Evolutionary conservation across 2,797 vertebrate species (phyloP).

Genomic region (Amazonetta brasiliensis): DNA sequence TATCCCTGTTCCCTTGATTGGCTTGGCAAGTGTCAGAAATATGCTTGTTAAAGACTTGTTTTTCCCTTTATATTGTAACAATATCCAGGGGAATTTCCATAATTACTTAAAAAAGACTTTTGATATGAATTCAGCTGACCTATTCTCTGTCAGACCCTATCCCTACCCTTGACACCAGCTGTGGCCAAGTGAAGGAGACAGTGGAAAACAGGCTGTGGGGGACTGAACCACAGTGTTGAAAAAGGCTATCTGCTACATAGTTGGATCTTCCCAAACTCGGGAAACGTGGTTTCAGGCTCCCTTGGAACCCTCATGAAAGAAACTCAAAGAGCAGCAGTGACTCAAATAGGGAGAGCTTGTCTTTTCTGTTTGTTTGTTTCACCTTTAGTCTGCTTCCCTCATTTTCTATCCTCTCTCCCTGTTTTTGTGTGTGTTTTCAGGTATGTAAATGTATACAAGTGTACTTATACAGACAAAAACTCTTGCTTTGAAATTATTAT

Average conservation of each 20-base stretch:
- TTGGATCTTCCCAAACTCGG: not conserved
- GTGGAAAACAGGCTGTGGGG: not conserved
- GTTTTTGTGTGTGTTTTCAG: not conserved
- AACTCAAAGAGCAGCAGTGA: not conserved
- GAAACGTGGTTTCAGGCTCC: not conserved
- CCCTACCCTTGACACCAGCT: not conserved
- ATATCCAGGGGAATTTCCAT: not conserved
- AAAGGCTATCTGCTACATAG: not conserved
- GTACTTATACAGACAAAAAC: not conserved
- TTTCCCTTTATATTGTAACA: not conserved
- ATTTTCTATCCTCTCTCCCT: not conserved
- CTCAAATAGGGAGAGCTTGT: not conserved
- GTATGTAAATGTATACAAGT: not conserved
- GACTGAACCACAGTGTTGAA: not conserved
- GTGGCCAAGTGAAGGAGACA: not conserved
- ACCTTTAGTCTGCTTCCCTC: not conserved
- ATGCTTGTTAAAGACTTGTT: not conserved
- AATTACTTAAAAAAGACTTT: not conserved
- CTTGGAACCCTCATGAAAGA: not conserved
- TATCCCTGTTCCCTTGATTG: not conserved
- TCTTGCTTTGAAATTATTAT: conserved; percentile 2
- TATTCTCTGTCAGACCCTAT: fast-evolving
- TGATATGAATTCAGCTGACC: not conserved
- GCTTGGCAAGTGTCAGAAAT: not conserved
- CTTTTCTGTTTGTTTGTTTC: not conserved